phyloP scores from a whole-genome alignment of 1,140 invertebrate species.

The Pararge aegeria region DNA sequence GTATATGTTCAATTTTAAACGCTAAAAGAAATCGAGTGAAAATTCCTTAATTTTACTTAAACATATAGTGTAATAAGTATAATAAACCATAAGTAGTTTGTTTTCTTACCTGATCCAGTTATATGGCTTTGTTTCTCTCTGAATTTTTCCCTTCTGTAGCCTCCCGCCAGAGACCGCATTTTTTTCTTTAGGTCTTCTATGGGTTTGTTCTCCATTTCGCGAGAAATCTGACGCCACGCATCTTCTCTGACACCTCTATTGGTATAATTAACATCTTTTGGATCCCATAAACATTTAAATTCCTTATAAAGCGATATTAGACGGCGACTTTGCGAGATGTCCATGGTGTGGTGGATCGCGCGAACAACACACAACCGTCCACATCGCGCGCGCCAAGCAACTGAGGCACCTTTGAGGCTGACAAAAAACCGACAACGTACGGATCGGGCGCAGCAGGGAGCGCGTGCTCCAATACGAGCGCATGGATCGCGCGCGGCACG shows the following conservation, averaged over 20 bases:
- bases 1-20: too few species aligned
- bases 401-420: conserved; percentile 25
- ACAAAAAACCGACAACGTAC: conserved; percentile 29
- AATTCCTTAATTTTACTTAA: too few species aligned
- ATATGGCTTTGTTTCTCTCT: too few species aligned
- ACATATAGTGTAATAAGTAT: too few species aligned
- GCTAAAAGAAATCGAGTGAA: too few species aligned
- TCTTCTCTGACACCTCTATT: conserved; percentile 33
- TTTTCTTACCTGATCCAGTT: too few species aligned
- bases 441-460: too few species aligned
- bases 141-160: not conserved
- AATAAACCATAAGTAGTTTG: too few species aligned
- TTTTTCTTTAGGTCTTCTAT: too few species aligned
- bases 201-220: not conserved
- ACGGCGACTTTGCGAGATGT: conserved; percentile 26
- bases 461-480: too few species aligned
- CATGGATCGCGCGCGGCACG: too few species aligned
- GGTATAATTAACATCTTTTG: conserved; percentile 30
- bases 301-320: conserved; percentile 28
- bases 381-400: conserved; percentile 24
- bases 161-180: too few species aligned
- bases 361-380: conserved; percentile 22
- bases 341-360: conserved; percentile 10
- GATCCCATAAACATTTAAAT: conserved; percentile 31
- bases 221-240: conserved; percentile 31